phyloP scores from a whole-genome alignment of 2,113 vertebrate genomes.

The Saguinus imperator region DNA sequence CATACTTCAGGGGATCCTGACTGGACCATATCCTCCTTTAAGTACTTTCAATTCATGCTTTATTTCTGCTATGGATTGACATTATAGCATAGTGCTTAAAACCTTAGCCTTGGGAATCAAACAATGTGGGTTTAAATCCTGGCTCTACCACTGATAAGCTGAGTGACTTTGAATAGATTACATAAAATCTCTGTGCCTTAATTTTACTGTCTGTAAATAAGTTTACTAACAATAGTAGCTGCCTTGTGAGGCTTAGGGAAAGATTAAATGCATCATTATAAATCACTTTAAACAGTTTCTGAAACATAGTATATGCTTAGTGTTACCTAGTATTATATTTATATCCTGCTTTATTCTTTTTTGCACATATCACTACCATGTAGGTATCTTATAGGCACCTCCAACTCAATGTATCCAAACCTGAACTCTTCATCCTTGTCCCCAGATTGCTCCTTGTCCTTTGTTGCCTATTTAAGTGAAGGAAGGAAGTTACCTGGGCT shows the following conservation, averaged over 20 bases:
- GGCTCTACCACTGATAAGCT: not conserved
- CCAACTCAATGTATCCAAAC: not conserved
- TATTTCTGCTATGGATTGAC: not conserved
- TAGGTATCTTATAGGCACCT: not conserved
- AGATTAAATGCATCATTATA: not conserved
- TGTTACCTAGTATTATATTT: not conserved
- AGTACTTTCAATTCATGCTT: not conserved
- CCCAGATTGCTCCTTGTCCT: not conserved
- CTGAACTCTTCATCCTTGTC: not conserved
- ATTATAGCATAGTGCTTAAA: not conserved
- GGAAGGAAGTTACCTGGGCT: not conserved
- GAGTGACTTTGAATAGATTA: not conserved
- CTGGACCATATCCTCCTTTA: not conserved
- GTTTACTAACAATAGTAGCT: not conserved
- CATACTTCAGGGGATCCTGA: not conserved
- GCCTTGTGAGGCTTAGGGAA: not conserved
- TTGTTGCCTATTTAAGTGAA: not conserved
- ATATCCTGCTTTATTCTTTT: not conserved
- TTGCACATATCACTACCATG: not conserved
- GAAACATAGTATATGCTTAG: not conserved
- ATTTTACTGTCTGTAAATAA: not conserved
- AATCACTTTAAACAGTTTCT: not conserved
- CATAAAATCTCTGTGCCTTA: not conserved
- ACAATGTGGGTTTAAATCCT: not conserved
- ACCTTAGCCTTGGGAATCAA: not conserved